Conservation (phyloP, 2,113 vertebrate genomes). For the Marcusenius ussheri region DNA sequence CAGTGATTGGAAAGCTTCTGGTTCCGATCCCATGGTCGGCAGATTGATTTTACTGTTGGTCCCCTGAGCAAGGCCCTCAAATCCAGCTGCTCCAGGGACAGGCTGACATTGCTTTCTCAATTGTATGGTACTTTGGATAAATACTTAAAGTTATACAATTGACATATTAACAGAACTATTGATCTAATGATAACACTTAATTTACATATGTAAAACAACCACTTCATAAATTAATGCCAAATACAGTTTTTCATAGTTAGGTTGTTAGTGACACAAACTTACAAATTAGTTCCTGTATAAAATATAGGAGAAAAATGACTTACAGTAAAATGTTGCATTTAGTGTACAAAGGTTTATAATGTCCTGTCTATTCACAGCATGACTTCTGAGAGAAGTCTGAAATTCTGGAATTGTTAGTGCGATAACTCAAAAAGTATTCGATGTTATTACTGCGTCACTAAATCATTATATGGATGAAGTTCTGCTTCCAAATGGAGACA, state of each 20-base stretch:
- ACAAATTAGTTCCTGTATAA: not conserved
- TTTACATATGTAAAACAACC: not conserved
- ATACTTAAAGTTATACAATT: not conserved
- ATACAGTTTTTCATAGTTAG: not conserved
- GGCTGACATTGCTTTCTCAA: not conserved
- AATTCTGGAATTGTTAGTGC: not conserved
- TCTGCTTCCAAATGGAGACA: not conserved
- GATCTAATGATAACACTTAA: not conserved
- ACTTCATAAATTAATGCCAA: not conserved
- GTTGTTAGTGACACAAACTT: not conserved
- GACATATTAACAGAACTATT: not conserved
- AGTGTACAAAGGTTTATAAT: not conserved
- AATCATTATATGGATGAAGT: not conserved
- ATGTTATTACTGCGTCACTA: not conserved
- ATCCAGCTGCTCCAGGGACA: not conserved
- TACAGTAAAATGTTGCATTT: not conserved
- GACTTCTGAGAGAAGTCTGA: not conserved
- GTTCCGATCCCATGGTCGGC: not conserved
- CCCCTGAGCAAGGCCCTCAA: not conserved
- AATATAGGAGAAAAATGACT: not conserved
- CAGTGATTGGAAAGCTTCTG: not conserved
- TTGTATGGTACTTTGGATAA: not conserved
- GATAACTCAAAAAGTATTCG: not conserved
- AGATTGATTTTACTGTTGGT: not conserved
- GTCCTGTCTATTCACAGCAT: not conserved